Percentiles rank a stretch among this genome's conserved stretches.
Conservation (phyloP, 1,140 invertebrate genomes). For the Choristoneura fumiferana region DNA sequence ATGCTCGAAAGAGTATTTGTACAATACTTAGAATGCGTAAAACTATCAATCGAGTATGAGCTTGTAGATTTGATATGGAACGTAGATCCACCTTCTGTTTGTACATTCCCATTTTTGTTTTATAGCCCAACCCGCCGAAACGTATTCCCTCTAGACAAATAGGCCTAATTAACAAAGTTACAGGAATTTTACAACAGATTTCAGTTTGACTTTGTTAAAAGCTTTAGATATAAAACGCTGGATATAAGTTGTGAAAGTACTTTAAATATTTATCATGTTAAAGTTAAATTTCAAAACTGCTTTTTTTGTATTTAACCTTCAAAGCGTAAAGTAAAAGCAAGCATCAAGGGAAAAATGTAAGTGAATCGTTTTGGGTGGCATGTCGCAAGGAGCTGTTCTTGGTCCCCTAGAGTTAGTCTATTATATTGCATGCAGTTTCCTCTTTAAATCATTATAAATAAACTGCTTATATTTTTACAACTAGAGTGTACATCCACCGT, state of each 20-base stretch:
- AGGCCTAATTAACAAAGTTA: conserved; percentile 5
- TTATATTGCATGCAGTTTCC: conserved; percentile 39
- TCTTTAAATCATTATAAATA: conserved; percentile 38
- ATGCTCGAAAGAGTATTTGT: conserved; percentile 30
- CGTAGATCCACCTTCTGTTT: conserved; percentile 16
- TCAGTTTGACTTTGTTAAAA: conserved; percentile 12
- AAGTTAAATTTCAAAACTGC: background rate
- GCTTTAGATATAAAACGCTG: conserved; percentile 3
- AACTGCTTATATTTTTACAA: conserved; percentile 55
- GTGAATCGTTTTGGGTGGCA: conserved; percentile 5
- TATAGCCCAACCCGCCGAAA: conserved; percentile 28
- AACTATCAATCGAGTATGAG: conserved; percentile 34
- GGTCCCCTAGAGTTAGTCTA: conserved; percentile 8
- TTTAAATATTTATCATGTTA: conserved; percentile 7
- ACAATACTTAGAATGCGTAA: conserved; percentile 44
- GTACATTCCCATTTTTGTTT: conserved; percentile 4
- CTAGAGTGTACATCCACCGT: conserved; percentile 64
- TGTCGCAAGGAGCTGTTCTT: conserved; percentile 7
- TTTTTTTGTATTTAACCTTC: background rate
- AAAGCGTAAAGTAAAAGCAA: background rate
- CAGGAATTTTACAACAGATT: conserved; percentile 5
- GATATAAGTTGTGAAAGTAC: background rate
- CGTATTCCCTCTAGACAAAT: too few relatives aligned
- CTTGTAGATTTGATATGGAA: conserved; percentile 53
- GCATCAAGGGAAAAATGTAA: conserved; percentile 2